These are phyloP conservation scores for Masticophis lateralis DNA, from an alignment of 2,797 vertebrate genomes.

Conservation along the genomic window DNA sequence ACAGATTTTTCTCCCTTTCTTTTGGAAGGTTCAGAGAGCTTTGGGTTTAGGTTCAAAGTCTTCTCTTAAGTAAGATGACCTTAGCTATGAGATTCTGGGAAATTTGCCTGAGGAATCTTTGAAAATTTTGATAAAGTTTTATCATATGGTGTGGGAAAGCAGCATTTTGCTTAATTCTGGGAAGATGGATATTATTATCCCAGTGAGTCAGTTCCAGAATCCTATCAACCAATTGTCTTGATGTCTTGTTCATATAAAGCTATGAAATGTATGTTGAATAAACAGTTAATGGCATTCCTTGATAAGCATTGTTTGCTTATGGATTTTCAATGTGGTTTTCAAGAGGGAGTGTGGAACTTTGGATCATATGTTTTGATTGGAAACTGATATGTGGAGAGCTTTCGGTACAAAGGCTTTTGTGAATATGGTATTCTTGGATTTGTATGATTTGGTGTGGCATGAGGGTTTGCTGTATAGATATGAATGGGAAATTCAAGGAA, in stretches of 20 bases:
- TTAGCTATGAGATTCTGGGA: neutral
- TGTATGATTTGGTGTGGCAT: neutral
- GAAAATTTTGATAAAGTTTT: neutral
- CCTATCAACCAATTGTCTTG: neutral
- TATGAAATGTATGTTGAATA: neutral
- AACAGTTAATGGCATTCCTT: neutral
- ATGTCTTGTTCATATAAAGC: neutral
- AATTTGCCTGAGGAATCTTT: neutral
- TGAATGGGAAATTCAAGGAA: neutral
- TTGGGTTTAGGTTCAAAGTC: neutral
- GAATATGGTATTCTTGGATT: neutral
- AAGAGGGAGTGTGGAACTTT: neutral
- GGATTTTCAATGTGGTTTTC: neutral
- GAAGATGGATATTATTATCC: neutral
- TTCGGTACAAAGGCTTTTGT: neutral
- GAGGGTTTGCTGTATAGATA: neutral
- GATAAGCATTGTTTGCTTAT: neutral
- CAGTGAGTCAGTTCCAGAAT: neutral
- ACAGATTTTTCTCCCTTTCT: accelerated
- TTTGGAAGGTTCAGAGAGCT: neutral
- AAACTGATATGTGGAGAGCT: neutral
- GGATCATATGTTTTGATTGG: neutral
- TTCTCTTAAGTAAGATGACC: neutral
- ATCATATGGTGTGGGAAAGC: neutral
- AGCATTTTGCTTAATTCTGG: neutral